Conservation (phyloP, 2,797 vertebrate genomes). For the Australoheros facetus region DNA sequence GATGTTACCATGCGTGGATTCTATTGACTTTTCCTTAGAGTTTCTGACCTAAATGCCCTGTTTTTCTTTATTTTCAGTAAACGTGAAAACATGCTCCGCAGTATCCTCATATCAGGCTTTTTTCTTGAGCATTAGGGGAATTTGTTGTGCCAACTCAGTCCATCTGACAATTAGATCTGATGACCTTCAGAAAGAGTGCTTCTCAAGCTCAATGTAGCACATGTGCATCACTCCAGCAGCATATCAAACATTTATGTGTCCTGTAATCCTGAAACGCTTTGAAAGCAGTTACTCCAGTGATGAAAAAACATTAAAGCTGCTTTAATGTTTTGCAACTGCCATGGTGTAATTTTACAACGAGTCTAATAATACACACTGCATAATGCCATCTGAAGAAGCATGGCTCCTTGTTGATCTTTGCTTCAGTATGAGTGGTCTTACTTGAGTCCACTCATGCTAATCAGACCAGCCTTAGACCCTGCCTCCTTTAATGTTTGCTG, state of each 20-base stretch:
- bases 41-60: conserved; percentile 4
- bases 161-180: conserved; percentile 68
- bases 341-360: conserved; percentile 37
- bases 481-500: conserved; percentile 57
- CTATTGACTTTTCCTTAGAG: not conserved
- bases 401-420: conserved; percentile 41
- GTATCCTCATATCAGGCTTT: conserved; percentile 32
- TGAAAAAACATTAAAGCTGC: conserved; percentile 33
- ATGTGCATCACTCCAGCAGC: conserved; percentile 47
- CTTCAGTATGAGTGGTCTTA: conserved; percentile 49
- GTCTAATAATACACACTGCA: conserved; percentile 20
- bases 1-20: not conserved
- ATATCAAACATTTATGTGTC: conserved; percentile 69
- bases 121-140: conserved; percentile 41
- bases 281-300: conserved; percentile 50
- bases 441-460: conserved; percentile 16
- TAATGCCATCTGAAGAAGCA: conserved; percentile 12
- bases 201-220: conserved; percentile 41
- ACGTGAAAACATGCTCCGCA: conserved; percentile 44
- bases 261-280: conserved; percentile 54
- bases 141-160: conserved; percentile 48
- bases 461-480: conserved; percentile 60
- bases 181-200: conserved; percentile 67
- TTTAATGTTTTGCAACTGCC: conserved; percentile 45
- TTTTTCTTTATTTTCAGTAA: conserved; percentile 61